Base-by-base conservation (phyloP, 2,797 vertebrate genomes). In the Ptychobarbus kaznakovi region DNA sequence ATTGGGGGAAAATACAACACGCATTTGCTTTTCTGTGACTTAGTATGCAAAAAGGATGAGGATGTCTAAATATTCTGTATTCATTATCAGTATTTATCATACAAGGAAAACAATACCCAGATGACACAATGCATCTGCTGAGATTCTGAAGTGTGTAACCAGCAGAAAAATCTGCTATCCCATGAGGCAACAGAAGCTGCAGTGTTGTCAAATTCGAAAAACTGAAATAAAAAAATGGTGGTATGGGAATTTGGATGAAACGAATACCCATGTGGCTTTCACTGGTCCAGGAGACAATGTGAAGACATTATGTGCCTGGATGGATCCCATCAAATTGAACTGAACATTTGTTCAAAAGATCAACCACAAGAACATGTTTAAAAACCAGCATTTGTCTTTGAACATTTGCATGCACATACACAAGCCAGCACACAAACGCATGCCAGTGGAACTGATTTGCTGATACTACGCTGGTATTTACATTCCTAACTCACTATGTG, bases 391-490 rank as follows among this genome's bases (percentile, higher is more conserved):
- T 82, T 65, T 49, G 13, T 63, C 28, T 74, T 63, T 74, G 28
- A 63, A 74, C 70, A 65, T 51, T 63, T 32, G 28, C 46, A 78
- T 40, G 12, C 56, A 82, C 46, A 20, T 65, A 68, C 20, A 79
- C 66, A 78, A n/a, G 65, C 61, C 85, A 65, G 72, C 83, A 78
- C 51, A 20, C 10, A 7, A 74, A 82, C 44, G 53, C 81, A 81
- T 75, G 81, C 20, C 46, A 73, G 72, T 63, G 63, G 65, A 56
- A 35, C 76, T 20, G 82, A 88, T 69, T 22, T 28, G 68, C 74
- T 66, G 83, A 87, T 80, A 85, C 65, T 83, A 56, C 4, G 49
- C 44, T 77, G 86, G 77, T 85, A 85, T 89, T 72, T 83, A 68
- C 76, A 89, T 87, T 87, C 83, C 68, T 87, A 66, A 63, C 25